These are phyloP conservation scores for Solenopsis invicta DNA, from an alignment of 1,140 invertebrate genomes.

Conservation along the genomic window DNA sequence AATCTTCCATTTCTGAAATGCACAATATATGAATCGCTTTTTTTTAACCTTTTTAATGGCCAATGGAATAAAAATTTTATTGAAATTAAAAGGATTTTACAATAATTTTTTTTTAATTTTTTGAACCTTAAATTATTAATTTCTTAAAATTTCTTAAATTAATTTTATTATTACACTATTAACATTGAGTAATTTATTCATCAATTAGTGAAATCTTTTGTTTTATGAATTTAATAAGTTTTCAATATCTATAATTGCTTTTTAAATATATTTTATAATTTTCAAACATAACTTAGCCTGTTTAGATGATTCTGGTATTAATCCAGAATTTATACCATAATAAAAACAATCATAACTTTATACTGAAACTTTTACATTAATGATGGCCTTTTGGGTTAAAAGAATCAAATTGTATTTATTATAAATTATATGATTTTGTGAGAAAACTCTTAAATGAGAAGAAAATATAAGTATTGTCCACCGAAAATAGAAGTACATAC, in stretches of 20 bases:
- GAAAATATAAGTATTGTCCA: neutral
- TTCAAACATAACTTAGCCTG: neutral
- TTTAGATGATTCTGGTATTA: conserved; percentile 9
- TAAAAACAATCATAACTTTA: conserved; percentile 24
- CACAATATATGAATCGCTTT: neutral
- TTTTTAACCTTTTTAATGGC: conserved; percentile 21
- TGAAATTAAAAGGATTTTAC: neutral
- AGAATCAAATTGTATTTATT: neutral
- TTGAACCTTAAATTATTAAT: neutral
- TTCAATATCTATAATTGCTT: conserved; percentile 15
- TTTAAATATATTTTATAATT: neutral
- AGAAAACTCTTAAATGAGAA: neutral
- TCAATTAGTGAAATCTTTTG: neutral
- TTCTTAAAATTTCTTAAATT: neutral
- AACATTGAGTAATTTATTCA: neutral
- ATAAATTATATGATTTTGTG: conserved; percentile 13
- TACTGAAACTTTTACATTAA: neutral
- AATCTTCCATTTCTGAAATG: conserved; percentile 15
- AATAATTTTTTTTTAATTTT: conserved; percentile 1
- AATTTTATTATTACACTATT: conserved; percentile 5
- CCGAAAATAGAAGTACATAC: neutral
- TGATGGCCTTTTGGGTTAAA: conserved; percentile 12
- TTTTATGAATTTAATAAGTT: conserved; percentile 1
- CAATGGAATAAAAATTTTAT: conserved; percentile 1
- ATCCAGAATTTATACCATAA: conserved; percentile 1